Evolutionary conservation across 1,140 invertebrate species (phyloP).

Genomic region (Cydia fagiglandana): DNA sequence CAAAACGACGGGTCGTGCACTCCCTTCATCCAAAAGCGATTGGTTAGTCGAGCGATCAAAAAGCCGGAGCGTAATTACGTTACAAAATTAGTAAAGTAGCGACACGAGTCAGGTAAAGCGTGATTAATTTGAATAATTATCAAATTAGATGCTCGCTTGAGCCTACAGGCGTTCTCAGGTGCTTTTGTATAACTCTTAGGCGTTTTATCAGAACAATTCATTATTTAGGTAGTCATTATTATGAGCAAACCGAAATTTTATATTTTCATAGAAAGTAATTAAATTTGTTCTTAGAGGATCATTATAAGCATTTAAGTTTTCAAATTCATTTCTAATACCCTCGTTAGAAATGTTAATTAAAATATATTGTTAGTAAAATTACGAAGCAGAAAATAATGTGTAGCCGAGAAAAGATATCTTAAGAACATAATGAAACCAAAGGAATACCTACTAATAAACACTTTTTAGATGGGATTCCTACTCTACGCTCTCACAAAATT

Average conservation of each 20-base stretch:
- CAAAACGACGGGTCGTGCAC: no score
- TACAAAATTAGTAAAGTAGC: neutral
- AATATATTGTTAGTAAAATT: neutral
- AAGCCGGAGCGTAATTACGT: no score
- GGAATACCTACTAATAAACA: neutral
- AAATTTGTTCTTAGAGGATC: neutral
- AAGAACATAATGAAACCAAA: neutral
- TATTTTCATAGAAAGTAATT: no score
- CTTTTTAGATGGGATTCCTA: neutral
- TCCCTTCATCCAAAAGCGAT: no score
- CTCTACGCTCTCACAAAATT: neutral
- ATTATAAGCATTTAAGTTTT: neutral
- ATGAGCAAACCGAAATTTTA: neutral
- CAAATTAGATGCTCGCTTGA: neutral
- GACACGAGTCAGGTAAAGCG: neutral
- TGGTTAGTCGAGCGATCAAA: no score
- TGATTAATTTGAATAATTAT: conserved; percentile 9
- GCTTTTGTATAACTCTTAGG: no score
- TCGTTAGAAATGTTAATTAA: neutral
- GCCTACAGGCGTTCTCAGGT: no score
- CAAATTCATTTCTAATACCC: neutral
- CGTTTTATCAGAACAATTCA: neutral
- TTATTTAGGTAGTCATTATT: neutral
- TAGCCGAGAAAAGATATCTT: neutral
- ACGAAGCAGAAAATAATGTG: no score